phyloP scores from a whole-genome alignment of 2,113 vertebrate species.

The Megalops atlanticus region DNA sequence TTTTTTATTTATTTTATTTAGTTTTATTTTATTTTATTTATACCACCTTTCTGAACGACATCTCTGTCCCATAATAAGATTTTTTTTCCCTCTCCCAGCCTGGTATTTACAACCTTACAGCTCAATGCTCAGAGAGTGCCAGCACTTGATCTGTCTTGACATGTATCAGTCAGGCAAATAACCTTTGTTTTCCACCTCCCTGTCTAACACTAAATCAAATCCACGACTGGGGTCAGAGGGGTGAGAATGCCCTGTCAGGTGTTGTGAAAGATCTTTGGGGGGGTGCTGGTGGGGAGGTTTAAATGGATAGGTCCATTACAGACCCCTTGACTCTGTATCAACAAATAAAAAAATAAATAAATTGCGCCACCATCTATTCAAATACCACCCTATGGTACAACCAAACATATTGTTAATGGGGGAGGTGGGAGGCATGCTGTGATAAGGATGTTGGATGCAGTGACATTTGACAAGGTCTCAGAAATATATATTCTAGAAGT shows the following conservation, averaged over 20 bases:
- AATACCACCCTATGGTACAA: not conserved
- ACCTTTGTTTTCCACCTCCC: conserved; percentile 9
- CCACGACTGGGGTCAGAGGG: not conserved
- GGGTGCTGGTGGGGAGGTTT: not conserved
- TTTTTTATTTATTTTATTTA: too few relatives aligned
- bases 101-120: conserved; percentile 34
- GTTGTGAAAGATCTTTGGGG: not conserved
- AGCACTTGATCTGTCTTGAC: conserved; percentile 22
- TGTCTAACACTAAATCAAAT: not conserved
- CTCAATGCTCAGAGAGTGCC: conserved; percentile 21
- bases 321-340: not conserved
- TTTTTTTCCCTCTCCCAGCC: not conserved
- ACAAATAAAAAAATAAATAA: not conserved
- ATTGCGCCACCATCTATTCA: not conserved
- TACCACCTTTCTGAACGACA: not conserved
- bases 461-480: too few relatives aligned
- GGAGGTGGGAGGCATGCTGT: too few relatives aligned
- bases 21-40: too few relatives aligned
- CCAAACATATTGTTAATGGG: not conserved
- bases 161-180: conserved; percentile 9
- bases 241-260: not conserved
- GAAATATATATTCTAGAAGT: too few relatives aligned
- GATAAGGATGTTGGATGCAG: too few relatives aligned
- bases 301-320: not conserved
- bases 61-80: not conserved